Base-by-base conservation (phyloP, 2,797 vertebrate species). In the Betta splendens region DNA sequence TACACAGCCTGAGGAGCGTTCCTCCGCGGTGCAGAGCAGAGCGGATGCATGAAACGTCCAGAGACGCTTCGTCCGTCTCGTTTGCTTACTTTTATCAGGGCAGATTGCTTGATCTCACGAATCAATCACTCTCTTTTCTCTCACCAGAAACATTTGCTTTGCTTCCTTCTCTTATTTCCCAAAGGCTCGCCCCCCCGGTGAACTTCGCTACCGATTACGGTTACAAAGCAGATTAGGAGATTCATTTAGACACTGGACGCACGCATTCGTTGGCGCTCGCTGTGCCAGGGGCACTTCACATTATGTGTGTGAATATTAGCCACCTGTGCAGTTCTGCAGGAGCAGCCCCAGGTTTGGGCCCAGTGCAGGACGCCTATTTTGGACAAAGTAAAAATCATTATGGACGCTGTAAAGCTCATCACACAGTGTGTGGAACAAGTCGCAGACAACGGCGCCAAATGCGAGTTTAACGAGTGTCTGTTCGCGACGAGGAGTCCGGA, bases 191-290 rank as follows among this genome's bases (percentile, higher is more conserved):
- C 75, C 64, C 47, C 28, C 8, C 3, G 23, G 45, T 75, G 58
- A 84, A 77, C 75, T 72, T 65, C 69, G 44, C 29, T 40, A 51
- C 39, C 18, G 39, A 79, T 74, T 59, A 49, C 44, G 61, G 22
- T 52, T 59, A 63, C 44, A 67, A 61, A 54, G 49, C 38, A 66
- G 45, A 78, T 67, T 64, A 58, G 37, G 17, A 52, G 64, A 71
- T 42, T 16, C 50, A 57, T 50, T 37, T 25, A 62, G 9, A 46
- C 40, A 38, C 21, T 51, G 3, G 31, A 15, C 12, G 47, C 45
- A 37, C 18, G 13, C 31, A 46, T 17, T 15, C 2, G 62, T 50
- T 56, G 37, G 28, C n/a, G n/a, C 44, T 40, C 36, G 46, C 31
- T 47, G 22, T 62, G 54, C 43, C 43, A n/a, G 36, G 29, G 38